phyloP scores from a whole-genome alignment of 2,797 vertebrate species.

The Eupleurogrammus muticus region DNA sequence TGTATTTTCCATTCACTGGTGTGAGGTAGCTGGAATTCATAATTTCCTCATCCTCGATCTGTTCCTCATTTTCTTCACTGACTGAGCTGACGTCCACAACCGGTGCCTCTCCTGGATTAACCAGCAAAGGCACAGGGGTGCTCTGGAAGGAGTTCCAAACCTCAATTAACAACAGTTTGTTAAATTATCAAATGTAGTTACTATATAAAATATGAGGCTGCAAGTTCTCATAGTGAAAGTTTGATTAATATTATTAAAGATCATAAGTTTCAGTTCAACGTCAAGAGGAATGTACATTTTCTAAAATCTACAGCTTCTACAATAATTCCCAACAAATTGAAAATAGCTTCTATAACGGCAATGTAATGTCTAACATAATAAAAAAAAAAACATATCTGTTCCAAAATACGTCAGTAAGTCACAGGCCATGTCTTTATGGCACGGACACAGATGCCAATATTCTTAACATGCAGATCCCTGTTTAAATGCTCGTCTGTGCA shows the following conservation, averaged over 20 bases:
- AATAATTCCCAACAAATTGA: no score
- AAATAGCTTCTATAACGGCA: no score
- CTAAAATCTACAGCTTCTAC: no score
- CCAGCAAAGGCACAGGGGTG: slow-evolving; percentile 28
- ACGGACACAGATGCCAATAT: background rate
- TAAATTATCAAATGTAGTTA: no score
- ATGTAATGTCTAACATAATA: background rate
- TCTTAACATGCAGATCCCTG: background rate
- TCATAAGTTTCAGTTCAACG: background rate
- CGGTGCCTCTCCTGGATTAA: slow-evolving; percentile 1
- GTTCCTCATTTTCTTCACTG: slow-evolving; percentile 50
- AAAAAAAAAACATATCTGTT: background rate
- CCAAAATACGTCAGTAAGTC: no score
- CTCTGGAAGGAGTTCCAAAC: slow-evolving; percentile 56
- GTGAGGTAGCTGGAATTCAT: slow-evolving; percentile 46
- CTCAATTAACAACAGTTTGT: no score
- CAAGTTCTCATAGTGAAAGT: background rate
- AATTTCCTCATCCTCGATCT: slow-evolving; percentile 4
- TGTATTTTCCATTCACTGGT: slow-evolving; percentile 66
- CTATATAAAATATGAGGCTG: background rate
- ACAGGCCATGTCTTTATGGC: background rate
- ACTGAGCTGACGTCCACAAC: slow-evolving; percentile 57
- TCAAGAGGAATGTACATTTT: background rate
- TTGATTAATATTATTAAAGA: no score
- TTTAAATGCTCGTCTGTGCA: no score